A percentile compares a stretch with the other conserved stretches of the same genome.
Evolutionary conservation across 1,140 invertebrate genomes (phyloP).

Genomic region (Pseudomyrmex dendroicus): DNA sequence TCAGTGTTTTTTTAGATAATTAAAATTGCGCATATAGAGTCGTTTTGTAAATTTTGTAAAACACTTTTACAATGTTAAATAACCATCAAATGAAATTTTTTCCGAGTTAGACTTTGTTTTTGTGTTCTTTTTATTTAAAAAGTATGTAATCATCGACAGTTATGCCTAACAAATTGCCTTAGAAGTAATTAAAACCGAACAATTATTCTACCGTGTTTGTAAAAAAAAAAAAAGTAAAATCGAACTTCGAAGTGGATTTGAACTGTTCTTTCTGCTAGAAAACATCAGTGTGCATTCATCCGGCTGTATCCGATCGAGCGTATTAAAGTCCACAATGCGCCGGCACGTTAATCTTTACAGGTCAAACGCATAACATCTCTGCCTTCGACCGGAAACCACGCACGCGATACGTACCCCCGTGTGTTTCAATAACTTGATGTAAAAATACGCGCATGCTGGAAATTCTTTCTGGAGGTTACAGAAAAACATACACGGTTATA

Average conservation of each 20-base stretch:
- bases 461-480: constrained; percentile 50
- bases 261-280: constrained; percentile 47
- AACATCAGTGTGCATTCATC: constrained; percentile 31
- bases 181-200: background rate
- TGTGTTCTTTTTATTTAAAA: no score
- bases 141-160: no score
- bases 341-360: constrained; percentile 60
- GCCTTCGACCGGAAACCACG: constrained; percentile 27
- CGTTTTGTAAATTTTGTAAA: no score
- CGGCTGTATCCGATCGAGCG: constrained; percentile 32
- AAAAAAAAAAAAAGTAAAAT: constrained; percentile 15
- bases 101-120: no score
- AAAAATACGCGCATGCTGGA: constrained; percentile 48
- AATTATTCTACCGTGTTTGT: background rate
- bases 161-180: no score
- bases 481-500: constrained; percentile 2
- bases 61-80: no score
- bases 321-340: constrained; percentile 45
- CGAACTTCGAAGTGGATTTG: background rate
- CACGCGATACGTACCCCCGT: constrained; percentile 4
- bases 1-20: background rate
- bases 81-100: no score
- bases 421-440: constrained; percentile 49
- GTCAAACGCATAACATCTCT: constrained; percentile 42
- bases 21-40: no score